Base-by-base conservation (phyloP, 2,113 vertebrate species). In the Benitochromis conjunctus region DNA sequence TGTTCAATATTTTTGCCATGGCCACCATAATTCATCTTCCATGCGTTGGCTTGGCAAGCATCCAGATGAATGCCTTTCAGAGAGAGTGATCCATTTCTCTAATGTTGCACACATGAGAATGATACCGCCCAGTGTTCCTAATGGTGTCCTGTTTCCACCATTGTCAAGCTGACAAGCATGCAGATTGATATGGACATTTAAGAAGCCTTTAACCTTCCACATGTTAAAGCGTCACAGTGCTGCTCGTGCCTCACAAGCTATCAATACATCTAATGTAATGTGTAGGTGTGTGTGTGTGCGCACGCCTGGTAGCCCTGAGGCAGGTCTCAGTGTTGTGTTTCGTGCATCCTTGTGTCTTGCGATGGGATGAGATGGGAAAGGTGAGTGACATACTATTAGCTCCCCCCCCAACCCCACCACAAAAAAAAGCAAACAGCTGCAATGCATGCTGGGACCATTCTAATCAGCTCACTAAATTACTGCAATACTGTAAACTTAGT, bases 111-210 rank as follows among this genome's bases (percentile, higher is more conserved):
- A 79, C 89, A 92, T 88, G 84, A 95, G 88, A 86, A 87, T 77
- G 86, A 88, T 66, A 80, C 87, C 5, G 62, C 91, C 89, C 64
- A 87, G 91, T 79, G 79, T 83, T 31, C 92, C 57, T 90, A 91
- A 93, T 89, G 87, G 92, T 93, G 94, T 94, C 93, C 89, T 85
- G 92, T 95, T 94, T 93, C 94, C 64, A 87, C 95, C 94, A 94
- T 95, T 95, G 94, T 96, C 92, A 84, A 80, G 74, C 89, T 96
- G 95, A 95, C 96, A 96, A 58, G 86, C 46, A 21, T 31, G 87
- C 93, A 96, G 94, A 96, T 96, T 96, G 96, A 96, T 95, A 92
- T 90, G 91, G 94, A 96, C 83, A 95, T 96, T 96, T 95, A 96
- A 94, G 94, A 88, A 89, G 91, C 89, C 94, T 88, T 94, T 92